These are phyloP conservation scores for Myrmecophaga tridactyla DNA, from an alignment of 2,113 vertebrate species.

Conservation along the genomic window DNA sequence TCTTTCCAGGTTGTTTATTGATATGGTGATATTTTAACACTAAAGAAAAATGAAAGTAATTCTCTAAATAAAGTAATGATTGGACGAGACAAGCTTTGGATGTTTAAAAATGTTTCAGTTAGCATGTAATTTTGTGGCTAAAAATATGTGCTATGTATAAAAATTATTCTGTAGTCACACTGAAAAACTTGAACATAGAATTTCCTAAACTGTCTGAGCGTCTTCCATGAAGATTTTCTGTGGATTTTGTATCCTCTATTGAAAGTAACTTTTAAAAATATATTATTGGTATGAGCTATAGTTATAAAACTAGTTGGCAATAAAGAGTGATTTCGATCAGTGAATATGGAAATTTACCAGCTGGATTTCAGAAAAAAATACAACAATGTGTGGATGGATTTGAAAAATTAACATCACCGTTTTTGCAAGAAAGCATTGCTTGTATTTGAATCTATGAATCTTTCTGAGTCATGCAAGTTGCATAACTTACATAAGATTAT, in stretches of 20 bases:
- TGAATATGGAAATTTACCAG: background rate
- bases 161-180: background rate
- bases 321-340: background rate
- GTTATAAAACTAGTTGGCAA: background rate
- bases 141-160: background rate
- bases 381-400: background rate
- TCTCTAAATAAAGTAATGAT: background rate
- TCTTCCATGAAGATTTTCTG: background rate
- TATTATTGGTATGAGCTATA: background rate
- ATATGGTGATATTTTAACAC: background rate
- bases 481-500: too few species aligned
- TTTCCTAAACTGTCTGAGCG: background rate
- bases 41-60: background rate
- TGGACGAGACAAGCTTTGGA: background rate
- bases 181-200: background rate
- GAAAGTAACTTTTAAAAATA: background rate
- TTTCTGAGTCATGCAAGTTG: background rate
- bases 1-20: background rate
- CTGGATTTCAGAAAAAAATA: background rate
- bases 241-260: background rate
- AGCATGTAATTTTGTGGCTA: background rate
- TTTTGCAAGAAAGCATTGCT: background rate
- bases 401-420: background rate
- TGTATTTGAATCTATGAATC: background rate
- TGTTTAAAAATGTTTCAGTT: background rate